phyloP scores from a whole-genome alignment of 2,113 vertebrate species.

The Phalacrocorax pelagicus region DNA sequence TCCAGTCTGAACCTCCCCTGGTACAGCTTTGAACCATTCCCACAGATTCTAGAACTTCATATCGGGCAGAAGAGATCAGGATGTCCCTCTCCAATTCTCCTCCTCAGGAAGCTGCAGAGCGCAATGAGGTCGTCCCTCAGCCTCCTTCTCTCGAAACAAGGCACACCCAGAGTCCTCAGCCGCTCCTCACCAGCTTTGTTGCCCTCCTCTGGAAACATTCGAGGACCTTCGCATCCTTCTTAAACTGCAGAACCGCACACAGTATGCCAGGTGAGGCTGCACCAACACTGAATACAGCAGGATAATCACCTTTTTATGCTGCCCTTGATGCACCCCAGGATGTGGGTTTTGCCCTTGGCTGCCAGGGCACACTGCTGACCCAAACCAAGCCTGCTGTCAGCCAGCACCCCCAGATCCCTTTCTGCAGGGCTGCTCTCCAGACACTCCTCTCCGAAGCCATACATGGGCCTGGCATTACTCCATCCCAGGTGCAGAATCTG shows the following conservation, averaged over 20 bases:
- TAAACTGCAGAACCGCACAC: background rate
- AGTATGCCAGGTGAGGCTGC: background rate
- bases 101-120: background rate
- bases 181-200: background rate
- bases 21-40: no score
- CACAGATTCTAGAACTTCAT: no score
- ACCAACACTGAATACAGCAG: background rate
- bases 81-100: background rate
- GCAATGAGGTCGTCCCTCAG: background rate
- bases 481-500: background rate
- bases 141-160: background rate
- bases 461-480: background rate
- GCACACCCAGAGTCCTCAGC: no score
- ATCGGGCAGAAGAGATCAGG: background rate
- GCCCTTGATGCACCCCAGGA: background rate
- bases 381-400: background rate
- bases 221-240: background rate
- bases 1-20: no score
- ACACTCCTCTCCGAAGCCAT: background rate
- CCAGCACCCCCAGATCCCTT: background rate
- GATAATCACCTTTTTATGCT: background rate
- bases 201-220: background rate
- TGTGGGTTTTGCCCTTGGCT: rapidly evolving
- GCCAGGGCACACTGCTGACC: background rate
- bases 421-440: background rate